phyloP scores from a whole-genome alignment of 2,888 invertebrate genomes.

The Chalcosyrphus nemorum region DNA sequence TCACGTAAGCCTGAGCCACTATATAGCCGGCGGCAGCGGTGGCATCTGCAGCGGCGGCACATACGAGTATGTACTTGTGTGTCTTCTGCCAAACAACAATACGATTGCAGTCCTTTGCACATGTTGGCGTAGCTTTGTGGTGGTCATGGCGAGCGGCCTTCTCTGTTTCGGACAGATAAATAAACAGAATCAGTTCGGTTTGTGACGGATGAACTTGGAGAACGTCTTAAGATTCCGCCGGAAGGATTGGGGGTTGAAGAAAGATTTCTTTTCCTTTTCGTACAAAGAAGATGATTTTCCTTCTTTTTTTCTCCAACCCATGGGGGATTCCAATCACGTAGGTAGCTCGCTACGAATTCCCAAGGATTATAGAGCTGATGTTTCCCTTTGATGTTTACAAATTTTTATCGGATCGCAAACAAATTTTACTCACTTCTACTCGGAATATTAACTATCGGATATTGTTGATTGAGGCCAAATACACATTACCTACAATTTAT shows the following conservation, averaged over 20 bases:
- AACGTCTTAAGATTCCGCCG: conserved; percentile 28
- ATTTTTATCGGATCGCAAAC: conserved; percentile 73
- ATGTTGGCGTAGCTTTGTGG: neutral
- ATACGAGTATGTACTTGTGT: neutral
- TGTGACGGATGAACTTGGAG: conserved; percentile 47
- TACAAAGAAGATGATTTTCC: conserved; percentile 44
- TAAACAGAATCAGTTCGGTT: conserved; percentile 45
- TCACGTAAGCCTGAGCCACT: conserved; percentile 52
- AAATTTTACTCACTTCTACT: conserved; percentile 70
- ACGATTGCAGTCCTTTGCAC: conserved; percentile 8
- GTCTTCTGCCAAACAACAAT: neutral
- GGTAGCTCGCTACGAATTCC: conserved; percentile 60
- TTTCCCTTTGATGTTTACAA: conserved; percentile 73
- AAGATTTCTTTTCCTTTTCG: conserved; percentile 2
- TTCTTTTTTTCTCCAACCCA: conserved; percentile 39
- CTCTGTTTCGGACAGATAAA: conserved; percentile 38
- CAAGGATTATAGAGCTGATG: conserved; percentile 69
- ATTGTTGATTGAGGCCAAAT: conserved; percentile 71
- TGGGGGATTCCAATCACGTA: conserved; percentile 69
- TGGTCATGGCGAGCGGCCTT: neutral
- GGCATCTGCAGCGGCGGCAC: conserved; percentile 18
- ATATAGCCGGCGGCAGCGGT: conserved; percentile 23
- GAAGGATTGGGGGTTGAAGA: conserved; percentile 11
- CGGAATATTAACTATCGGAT: conserved; percentile 71
- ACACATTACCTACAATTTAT: conserved; percentile 68